Base-by-base conservation (phyloP, 2,797 vertebrate species). In the Thunnus albacares region DNA sequence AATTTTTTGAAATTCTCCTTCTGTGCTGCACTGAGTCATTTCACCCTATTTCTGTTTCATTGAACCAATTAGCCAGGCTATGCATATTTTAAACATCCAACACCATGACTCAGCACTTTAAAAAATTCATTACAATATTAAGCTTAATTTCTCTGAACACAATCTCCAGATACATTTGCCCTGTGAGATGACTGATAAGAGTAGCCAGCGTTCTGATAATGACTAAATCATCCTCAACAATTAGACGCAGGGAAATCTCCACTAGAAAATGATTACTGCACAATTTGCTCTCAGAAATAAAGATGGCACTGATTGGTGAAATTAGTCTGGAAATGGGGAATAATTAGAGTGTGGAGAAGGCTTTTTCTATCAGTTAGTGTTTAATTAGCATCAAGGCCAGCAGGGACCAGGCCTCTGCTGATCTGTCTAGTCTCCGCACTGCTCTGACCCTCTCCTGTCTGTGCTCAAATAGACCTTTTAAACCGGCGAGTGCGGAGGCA, bases 241-340 rank as follows among this genome's bases (percentile, higher is more conserved):
- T 95, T 92, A 94, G 85, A 82, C 53, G 59, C 69, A 20, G 71
- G 89, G 81, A 92, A 90, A 88, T 86, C 89, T 88, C 86, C 80
- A 80, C 76, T 81, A 88, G 87, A 87, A 87, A 89, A 88, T 86
- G 87, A 93, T 95, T 93, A 94, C 71, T 52, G 83, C 67, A 86
- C 91, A 92, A 93, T 95, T 94, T 92, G 89, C 87, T 90, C 92
- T 88, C 87, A 77, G 85, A 92, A 90, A 90, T 90, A 82, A 92
- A 93, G 92, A 93, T 93, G 87, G 86, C 80, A 66, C 79, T 92
- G 92, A 94, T 94, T 93, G 91, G 89, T 83, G 81, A 88, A 94
- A 93, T 92, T 90, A 91, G 91, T 86, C 90, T 89, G 88, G 81
- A 92, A 93, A 94, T 87, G 79, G 80, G 89, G 47, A 79, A 90